Base-by-base conservation (phyloP, 1,140 invertebrate species). In the Lethrus apterus region DNA sequence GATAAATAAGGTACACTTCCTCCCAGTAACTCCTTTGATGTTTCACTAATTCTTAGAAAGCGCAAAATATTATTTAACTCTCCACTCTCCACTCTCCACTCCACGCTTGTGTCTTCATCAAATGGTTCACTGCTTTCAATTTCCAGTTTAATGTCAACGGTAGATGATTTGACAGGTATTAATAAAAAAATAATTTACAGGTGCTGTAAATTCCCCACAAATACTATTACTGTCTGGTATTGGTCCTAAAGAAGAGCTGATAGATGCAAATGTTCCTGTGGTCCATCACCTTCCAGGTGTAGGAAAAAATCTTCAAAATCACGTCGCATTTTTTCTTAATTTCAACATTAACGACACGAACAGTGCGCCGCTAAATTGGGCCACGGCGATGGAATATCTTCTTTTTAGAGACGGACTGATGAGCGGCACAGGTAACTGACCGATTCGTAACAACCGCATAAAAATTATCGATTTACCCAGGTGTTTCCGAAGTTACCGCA, bases 291-390 rank as follows among this genome's bases (percentile, higher is more conserved):
- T 94, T 4, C 88, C 86, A 0, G 83, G 81, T 0, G 91, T 94
- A 2, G 91, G 92, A 0, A 77, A 80, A 49, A 94, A 94, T 69
- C 75, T 95, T 0, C 87, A 90, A 55, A 90, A 91, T 62, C 89
- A 92, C 56, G 87, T 89, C 0, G 81, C 85, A 2, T 83, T 75
- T 64, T 81, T 84, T 49, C 62, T 87, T 0, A 79, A 76, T 56
- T 93, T 89, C 67, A 73, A 77, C 14, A 83, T 91, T 10, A 86
- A 90, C 38, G 84, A 91, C 55, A 84, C 86, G 21, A 83, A 87
- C 55, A 88, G 83, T 0, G 75, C 82, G 0, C 80, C 85, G 0
- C 70, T 89, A 0, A 89, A 89, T 66, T 89, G 86, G 86, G 86
- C 86, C 2, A 87, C 87, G 0, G 86, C 86, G 13, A 87, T 89